phyloP scores from a whole-genome alignment of 2,888 invertebrate species.

The Geotrupes spiniger region DNA sequence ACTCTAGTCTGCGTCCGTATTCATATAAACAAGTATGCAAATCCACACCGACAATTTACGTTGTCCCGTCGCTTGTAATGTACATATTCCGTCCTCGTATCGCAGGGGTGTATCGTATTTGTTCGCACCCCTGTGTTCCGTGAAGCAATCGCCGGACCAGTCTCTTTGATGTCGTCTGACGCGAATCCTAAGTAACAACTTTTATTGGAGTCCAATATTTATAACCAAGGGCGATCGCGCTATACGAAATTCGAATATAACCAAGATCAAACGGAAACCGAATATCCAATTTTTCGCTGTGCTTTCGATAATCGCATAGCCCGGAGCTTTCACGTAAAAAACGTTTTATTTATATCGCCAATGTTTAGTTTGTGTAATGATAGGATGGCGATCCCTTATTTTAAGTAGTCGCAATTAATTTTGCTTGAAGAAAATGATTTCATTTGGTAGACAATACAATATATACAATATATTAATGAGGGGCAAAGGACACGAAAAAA shows the following conservation, averaged over 20 bases:
- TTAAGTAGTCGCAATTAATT: conserved; percentile 5
- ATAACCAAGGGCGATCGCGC: conserved; percentile 43
- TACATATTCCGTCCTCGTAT: background rate
- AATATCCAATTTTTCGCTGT: conserved; percentile 42
- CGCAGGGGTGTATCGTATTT: conserved; percentile 10
- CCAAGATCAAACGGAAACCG: conserved; percentile 43
- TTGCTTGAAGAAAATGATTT: no score
- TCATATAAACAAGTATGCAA: background rate
- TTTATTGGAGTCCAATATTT: conserved; percentile 51
- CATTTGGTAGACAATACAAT: no score
- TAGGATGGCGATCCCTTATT: conserved; percentile 13
- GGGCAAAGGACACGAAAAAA: no score
- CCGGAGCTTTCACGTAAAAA: conserved; percentile 18
- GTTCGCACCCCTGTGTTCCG: conserved; percentile 34
- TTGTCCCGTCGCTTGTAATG: conserved; percentile 1
- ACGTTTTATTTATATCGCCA: conserved; percentile 24
- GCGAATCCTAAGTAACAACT: conserved; percentile 50
- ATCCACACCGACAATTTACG: background rate
- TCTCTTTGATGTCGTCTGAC: conserved; percentile 46
- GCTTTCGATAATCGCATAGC: conserved; percentile 26
- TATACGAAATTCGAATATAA: conserved; percentile 41
- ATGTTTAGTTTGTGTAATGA: conserved; percentile 24
- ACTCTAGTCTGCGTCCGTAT: no score
- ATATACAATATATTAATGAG: no score
- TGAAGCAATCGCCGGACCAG: conserved; percentile 21